A percentile compares a stretch with the other conserved stretches of the same genome.
These are phyloP conservation scores for Pogona vitticeps DNA, from an alignment of 2,113 vertebrate genomes.

Conservation along the genomic window DNA sequence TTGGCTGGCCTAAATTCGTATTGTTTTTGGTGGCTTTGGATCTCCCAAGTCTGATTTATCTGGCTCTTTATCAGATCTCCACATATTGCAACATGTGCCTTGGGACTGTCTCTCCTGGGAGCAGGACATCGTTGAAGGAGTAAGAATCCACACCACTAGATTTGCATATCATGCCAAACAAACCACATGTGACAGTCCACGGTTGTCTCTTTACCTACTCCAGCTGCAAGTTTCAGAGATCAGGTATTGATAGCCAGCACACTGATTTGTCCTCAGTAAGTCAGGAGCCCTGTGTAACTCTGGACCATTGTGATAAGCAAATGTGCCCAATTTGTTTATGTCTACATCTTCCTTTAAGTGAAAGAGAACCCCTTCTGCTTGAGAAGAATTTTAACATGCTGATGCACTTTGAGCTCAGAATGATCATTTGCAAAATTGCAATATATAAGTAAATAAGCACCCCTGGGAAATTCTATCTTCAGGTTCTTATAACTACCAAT, in stretches of 20 bases:
- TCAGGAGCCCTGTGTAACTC: background rate
- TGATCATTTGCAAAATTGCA: background rate
- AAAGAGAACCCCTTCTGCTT: background rate
- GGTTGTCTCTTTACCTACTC: background rate
- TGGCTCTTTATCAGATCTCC: too few species aligned
- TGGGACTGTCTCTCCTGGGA: too few species aligned
- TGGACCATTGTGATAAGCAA: background rate
- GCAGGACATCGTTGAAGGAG: background rate
- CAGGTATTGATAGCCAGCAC: background rate
- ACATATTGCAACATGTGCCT: too few species aligned
- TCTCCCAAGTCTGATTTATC: too few species aligned
- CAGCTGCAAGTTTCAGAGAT: background rate
- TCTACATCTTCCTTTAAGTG: background rate
- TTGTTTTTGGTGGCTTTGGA: too few species aligned
- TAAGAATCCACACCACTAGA: background rate
- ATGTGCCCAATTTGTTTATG: background rate
- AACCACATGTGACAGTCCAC: background rate
- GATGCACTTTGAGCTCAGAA: background rate
- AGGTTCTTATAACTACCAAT: slow-evolving; percentile 31
- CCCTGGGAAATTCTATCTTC: slow-evolving; percentile 1
- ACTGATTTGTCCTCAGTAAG: background rate
- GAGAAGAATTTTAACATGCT: background rate
- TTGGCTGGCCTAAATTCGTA: too few species aligned
- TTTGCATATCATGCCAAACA: background rate
- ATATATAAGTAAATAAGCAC: slow-evolving; percentile 25